A percentile compares a stretch with the other conserved stretches of the same genome.
Conservation (phyloP, 1,140 invertebrate genomes). For the Drosophila melanica region DNA sequence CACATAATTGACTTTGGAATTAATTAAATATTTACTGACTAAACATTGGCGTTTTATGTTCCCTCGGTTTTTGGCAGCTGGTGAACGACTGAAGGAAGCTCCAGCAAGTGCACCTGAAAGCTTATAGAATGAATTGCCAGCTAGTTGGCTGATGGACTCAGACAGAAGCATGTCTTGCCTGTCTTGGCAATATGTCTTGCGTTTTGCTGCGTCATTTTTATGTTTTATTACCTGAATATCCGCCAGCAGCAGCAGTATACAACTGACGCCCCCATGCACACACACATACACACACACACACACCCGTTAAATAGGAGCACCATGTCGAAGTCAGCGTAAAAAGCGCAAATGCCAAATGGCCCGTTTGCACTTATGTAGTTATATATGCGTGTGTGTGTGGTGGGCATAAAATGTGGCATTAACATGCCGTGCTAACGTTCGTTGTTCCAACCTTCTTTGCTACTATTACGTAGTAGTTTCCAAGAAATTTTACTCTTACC, state of each 20-base stretch:
- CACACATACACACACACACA: constrained; percentile 21
- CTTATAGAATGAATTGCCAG: not conserved
- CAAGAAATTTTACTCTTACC: constrained; percentile 29
- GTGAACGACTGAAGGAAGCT: not conserved
- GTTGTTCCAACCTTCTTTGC: constrained; percentile 26
- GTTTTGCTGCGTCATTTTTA: constrained; percentile 70
- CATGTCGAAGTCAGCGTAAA: constrained; percentile 19
- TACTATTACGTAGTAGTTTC: constrained; percentile 32
- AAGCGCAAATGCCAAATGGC: constrained; percentile 52
- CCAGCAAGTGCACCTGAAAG: not conserved
- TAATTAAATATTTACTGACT: constrained; percentile 79
- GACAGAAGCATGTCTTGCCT: constrained; percentile 16
- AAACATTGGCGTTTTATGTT: constrained; percentile 74
- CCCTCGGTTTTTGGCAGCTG: constrained; percentile 6
- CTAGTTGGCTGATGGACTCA: constrained; percentile 43
- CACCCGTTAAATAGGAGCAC: constrained; percentile 14
- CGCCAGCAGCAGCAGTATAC: constrained; percentile 65
- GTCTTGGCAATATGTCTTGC: constrained; percentile 61
- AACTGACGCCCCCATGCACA: constrained; percentile 3
- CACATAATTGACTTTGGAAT: constrained; percentile 65
- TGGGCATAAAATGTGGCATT: constrained; percentile 38
- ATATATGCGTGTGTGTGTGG: constrained; percentile 29
- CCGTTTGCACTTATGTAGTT: constrained; percentile 4
- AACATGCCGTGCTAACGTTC: constrained; percentile 25
- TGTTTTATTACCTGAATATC: constrained; percentile 84